Evolutionary conservation across 2,797 vertebrate species (phyloP).

Genomic region (Argya squamiceps): DNA sequence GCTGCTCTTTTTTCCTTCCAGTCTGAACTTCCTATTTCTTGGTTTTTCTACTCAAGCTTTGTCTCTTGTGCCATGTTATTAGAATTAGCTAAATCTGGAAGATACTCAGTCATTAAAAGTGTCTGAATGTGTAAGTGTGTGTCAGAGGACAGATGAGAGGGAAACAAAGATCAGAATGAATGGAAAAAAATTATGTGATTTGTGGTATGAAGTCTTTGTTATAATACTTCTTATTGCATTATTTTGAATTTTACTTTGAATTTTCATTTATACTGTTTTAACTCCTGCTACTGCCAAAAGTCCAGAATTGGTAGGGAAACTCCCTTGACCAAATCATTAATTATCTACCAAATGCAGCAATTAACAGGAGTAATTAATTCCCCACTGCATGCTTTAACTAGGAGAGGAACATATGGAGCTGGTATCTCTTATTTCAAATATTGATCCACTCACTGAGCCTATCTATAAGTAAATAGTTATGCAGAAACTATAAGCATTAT

Average conservation of each 20-base stretch:
- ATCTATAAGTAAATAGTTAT: neutral
- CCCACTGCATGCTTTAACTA: neutral
- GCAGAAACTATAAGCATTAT: neutral
- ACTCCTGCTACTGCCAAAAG: neutral
- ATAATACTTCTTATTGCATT: neutral
- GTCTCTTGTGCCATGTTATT: rapidly evolving
- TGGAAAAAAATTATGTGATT: neutral
- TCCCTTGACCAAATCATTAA: neutral
- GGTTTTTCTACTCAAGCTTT: neutral
- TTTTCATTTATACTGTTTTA: neutral
- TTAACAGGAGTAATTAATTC: neutral
- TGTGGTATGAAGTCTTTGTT: neutral
- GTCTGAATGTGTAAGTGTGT: neutral
- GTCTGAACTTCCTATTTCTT: neutral
- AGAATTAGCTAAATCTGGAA: neutral
- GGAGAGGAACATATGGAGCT: neutral
- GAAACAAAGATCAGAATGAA: neutral
- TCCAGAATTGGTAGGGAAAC: neutral
- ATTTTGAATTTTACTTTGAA: neutral
- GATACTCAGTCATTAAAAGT: neutral
- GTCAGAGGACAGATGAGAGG: neutral
- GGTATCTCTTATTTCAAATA: constrained; percentile 4
- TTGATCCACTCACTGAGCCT: neutral
- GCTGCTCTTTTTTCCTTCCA: neutral
- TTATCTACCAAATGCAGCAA: neutral